These are phyloP conservation scores for Neoscelio sp. DNA, from an alignment of 2,888 invertebrate genomes.

Conservation along the genomic window DNA sequence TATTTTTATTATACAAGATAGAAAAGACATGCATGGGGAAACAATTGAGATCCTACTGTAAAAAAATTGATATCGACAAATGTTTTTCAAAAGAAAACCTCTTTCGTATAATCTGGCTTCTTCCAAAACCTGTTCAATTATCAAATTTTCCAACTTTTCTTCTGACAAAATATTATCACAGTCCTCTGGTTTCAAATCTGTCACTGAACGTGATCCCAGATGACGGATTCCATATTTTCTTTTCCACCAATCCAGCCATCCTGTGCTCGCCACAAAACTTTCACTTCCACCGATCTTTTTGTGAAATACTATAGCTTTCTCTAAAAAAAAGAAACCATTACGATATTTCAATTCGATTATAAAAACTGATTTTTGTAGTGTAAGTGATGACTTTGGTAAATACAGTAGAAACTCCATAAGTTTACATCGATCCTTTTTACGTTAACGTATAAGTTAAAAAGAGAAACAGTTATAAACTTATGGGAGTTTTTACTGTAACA, in stretches of 20 bases:
- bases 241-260: constrained; percentile 41
- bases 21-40: too few relatives aligned
- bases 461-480: too few relatives aligned
- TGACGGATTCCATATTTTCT: constrained; percentile 20
- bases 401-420: too few relatives aligned
- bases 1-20: too few relatives aligned
- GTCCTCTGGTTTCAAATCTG: not conserved
- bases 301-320: constrained; percentile 23
- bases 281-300: constrained; percentile 33
- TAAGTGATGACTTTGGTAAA: too few relatives aligned
- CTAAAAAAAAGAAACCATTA: too few relatives aligned
- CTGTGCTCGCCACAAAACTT: constrained; percentile 31
- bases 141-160: constrained; percentile 22
- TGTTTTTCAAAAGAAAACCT: not conserved
- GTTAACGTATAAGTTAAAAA: too few relatives aligned
- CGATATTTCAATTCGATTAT: too few relatives aligned
- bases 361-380: too few relatives aligned
- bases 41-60: too few relatives aligned
- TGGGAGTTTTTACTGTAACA: too few relatives aligned
- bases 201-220: not conserved
- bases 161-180: constrained; percentile 5
- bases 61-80: not conserved
- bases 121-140: constrained; percentile 16
- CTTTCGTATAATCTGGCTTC: constrained; percentile 1
- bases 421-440: too few relatives aligned